A percentile compares a stretch with the other conserved stretches of the same genome.
These are phyloP conservation scores for Zoroaster sp. DNA, from an alignment of 53 echinoderm and acorn worm genomes.

Conservation along the genomic window DNA sequence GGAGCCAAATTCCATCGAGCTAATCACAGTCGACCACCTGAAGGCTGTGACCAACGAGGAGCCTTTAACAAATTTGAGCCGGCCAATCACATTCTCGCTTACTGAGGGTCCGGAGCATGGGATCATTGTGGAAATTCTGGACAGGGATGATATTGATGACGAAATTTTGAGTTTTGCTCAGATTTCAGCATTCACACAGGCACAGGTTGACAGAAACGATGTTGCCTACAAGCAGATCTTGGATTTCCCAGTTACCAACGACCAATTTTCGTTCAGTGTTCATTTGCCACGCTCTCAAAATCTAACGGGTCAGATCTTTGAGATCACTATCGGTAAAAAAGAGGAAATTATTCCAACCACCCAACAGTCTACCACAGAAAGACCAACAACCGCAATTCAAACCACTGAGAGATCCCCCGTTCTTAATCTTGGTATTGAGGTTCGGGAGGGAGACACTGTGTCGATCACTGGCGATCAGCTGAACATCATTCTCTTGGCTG, in stretches of 20 bases:
- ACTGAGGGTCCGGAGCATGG: slow-evolving; percentile 64
- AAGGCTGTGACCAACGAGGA: slow-evolving; percentile 79
- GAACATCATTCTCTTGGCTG: slow-evolving; percentile 48
- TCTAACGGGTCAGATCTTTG: slow-evolving; percentile 64
- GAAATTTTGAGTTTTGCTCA: slow-evolving; percentile 56
- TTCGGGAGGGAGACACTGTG: slow-evolving; percentile 73
- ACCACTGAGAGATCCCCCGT: slow-evolving; percentile 24
- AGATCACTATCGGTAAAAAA: slow-evolving; percentile 58
- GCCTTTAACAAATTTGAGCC: slow-evolving; percentile 68
- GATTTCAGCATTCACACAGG: slow-evolving; percentile 77
- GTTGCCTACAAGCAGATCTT: slow-evolving; percentile 80
- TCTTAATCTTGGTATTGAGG: slow-evolving; percentile 61
- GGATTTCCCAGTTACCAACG: slow-evolving; percentile 41
- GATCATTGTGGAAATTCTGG: slow-evolving; percentile 71
- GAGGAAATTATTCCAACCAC: slow-evolving; percentile 23
- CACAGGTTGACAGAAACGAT: slow-evolving; percentile 61
- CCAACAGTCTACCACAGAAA: neutral
- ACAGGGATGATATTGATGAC: slow-evolving; percentile 35
- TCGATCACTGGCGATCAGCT: slow-evolving; percentile 72
- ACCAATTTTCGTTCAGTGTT: slow-evolving; percentile 74
- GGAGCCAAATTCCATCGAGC: slow-evolving; percentile 64
- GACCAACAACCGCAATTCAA: slow-evolving; percentile 17
- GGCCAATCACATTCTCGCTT: slow-evolving; percentile 74
- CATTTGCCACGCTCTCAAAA: slow-evolving; percentile 78
- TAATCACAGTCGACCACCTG: slow-evolving; percentile 76